Base-by-base conservation (phyloP, 1,140 invertebrate genomes). In the Helicoverpa armigera region DNA sequence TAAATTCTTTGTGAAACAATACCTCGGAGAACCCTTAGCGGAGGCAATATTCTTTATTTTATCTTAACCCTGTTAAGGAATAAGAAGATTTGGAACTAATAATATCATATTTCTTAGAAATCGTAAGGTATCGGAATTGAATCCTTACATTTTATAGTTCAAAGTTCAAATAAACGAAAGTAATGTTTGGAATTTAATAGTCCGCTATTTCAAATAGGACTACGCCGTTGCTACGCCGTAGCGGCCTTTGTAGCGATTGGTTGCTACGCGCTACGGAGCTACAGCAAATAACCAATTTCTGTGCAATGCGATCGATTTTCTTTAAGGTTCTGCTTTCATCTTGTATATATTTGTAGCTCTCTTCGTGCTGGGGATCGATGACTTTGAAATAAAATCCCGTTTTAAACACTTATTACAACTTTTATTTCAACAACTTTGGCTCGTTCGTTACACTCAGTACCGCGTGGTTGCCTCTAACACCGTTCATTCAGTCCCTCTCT, bases 101-200 rank as follows among this genome's bases (percentile, higher is more conserved):
- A 72, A 72, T 72, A 72, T 72, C 69, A 7, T 54, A 23, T 72
- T 72, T 31, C 50, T 53, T 29, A 16, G 29, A 31, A 72, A 31
- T 10, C 14, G 10, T 31, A 72, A 31, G 50, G 50, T n/a, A 14
- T 54, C 50, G 18, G 31, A 13, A 69, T 13, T 54, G 50, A 54
- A 72, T 54, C n/a, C 7, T 7, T 31, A 53, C n/a, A 72, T 54
- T 72, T 72, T 18, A n/a, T 5, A 51, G 23, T 72, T 31, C 48
- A 11, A 72, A 31, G 7, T 16, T 29, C 23, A 31, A 53, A 53
- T 14, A 31, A 31, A 53, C 13, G 35, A 4, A 53, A 53, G 4
- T 18, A 31, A 13, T 29, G 5, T 23, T 23, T 23, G 23, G 23
- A 23, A 23, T 23, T 23, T 23, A 23, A 23, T 23, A 23, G 1